A percentile compares a stretch with the other conserved stretches of the same genome.
phyloP scores from a whole-genome alignment of 2,888 invertebrate genomes.

The Xestia sexstrigata region DNA sequence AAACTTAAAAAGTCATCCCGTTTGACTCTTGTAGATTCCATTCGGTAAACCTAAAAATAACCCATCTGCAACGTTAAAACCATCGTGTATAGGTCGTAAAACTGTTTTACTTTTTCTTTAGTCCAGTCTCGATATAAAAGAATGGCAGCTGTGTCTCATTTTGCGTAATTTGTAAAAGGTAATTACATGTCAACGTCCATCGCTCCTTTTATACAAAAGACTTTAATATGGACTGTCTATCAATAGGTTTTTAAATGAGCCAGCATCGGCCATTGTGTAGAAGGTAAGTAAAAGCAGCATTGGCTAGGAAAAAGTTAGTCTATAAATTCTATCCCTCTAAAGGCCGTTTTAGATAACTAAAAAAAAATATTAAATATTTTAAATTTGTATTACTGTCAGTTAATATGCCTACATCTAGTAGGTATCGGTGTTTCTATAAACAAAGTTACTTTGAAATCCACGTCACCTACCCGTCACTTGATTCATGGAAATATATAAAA shows the following conservation, averaged over 20 bases:
- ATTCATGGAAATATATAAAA: no score
- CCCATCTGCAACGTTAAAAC: conserved; percentile 50
- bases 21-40: background rate
- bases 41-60: background rate
- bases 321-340: background rate
- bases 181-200: conserved; percentile 48
- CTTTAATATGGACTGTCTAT: conserved; percentile 21
- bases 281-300: no score
- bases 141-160: conserved; percentile 54
- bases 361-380: no score
- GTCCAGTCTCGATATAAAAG: conserved; percentile 38
- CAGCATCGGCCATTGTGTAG: conserved; percentile 25
- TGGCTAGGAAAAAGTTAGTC: no score
- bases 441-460: no score
- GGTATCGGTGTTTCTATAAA: no score
- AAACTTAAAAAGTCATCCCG: background rate
- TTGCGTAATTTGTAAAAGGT: conserved; percentile 56
- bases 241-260: conserved; percentile 29
- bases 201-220: conserved; percentile 19
- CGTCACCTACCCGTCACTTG: no score
- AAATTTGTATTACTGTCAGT: no score
- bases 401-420: no score
- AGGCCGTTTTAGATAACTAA: no score
- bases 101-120: conserved; percentile 50
- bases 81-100: conserved; percentile 42